Conservation (phyloP, 2,888 invertebrate genomes). For the Agrotis clavis region DNA sequence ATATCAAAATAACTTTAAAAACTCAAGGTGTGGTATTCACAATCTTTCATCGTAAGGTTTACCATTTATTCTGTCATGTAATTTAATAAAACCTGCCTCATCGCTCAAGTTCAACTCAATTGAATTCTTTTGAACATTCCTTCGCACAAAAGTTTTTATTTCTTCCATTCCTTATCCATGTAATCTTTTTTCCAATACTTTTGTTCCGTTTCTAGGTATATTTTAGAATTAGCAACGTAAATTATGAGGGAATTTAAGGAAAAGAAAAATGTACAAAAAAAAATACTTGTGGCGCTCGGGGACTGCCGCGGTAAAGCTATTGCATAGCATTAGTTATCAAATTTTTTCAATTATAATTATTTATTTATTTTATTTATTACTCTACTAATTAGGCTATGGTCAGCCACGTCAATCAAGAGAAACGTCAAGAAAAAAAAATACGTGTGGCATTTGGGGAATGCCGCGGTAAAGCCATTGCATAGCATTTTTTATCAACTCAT, state of each 20-base stretch:
- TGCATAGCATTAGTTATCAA: too few relatives aligned
- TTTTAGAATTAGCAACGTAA: slow-evolving; percentile 44
- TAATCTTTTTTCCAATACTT: slow-evolving; percentile 58
- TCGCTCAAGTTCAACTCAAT: slow-evolving; percentile 48
- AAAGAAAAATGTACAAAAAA: neutral
- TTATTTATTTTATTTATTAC: too few relatives aligned
- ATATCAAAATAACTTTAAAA: too few relatives aligned
- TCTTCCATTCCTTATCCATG: slow-evolving; percentile 38
- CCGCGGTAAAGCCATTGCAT: too few relatives aligned
- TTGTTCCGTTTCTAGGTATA: slow-evolving; percentile 51
- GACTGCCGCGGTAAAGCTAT: too few relatives aligned
- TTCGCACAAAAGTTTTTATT: slow-evolving; percentile 49
- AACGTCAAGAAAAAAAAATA: too few relatives aligned
- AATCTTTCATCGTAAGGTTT: neutral
- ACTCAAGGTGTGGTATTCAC: neutral
- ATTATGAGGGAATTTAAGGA: slow-evolving; percentile 6
- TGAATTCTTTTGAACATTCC: slow-evolving; percentile 56
- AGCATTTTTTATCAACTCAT: too few relatives aligned
- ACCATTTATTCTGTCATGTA: slow-evolving; percentile 46
- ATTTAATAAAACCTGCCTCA: slow-evolving; percentile 52
- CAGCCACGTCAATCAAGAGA: too few relatives aligned
- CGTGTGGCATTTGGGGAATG: too few relatives aligned
- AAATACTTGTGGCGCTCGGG: too few relatives aligned
- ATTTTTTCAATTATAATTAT: too few relatives aligned
- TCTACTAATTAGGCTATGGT: too few relatives aligned